Evolutionary conservation across 1,140 invertebrate species (phyloP).

Genomic region (Drosophila ficusphila): DNA sequence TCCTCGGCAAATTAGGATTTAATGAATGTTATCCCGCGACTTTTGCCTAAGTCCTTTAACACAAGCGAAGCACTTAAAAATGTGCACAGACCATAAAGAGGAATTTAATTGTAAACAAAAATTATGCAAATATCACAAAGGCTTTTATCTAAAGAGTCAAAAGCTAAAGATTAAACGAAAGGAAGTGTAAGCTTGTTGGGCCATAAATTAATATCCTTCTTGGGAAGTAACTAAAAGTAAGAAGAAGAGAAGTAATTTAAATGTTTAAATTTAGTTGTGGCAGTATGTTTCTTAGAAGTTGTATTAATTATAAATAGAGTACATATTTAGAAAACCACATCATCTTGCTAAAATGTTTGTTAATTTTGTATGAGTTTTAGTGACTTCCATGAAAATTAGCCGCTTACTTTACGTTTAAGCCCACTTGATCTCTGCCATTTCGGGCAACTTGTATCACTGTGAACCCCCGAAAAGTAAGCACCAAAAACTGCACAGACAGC

Average conservation of each 20-base stretch:
- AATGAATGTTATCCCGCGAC: conserved; percentile 50
- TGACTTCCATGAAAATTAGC: neutral
- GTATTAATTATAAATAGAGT: no score
- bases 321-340: no score
- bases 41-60: conserved; percentile 13
- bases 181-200: no score
- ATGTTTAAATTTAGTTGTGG: no score
- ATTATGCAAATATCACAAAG: conserved; percentile 17
- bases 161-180: no score
- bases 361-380: neutral
- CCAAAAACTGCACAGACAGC: conserved; percentile 60
- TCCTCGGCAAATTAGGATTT: conserved; percentile 54
- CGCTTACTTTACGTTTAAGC: neutral
- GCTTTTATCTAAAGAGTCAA: no score
- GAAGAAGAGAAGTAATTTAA: no score
- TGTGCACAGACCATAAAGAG: conserved; percentile 11
- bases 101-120: conserved; percentile 27
- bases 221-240: no score
- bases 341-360: no score
- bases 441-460: conserved; percentile 20
- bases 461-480: conserved; percentile 13
- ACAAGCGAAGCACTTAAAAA: conserved; percentile 12
- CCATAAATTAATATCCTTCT: no score
- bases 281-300: no score
- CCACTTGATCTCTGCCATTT: conserved; percentile 20